These are phyloP conservation scores for Spodoptera exigua DNA, from an alignment of 2,888 invertebrate species.

Conservation along the genomic window DNA sequence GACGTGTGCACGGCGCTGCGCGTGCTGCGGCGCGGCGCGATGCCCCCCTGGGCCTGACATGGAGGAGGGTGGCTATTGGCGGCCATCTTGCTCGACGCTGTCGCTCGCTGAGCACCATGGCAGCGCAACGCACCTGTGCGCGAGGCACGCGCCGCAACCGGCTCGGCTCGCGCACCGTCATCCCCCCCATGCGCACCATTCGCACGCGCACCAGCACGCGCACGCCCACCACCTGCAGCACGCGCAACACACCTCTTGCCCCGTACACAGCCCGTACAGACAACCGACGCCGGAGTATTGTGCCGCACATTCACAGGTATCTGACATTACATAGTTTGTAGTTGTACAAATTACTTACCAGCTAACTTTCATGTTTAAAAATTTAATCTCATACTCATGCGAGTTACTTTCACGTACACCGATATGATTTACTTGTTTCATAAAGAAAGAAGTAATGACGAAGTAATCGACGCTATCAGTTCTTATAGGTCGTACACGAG, in stretches of 20 bases:
- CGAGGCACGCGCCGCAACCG: conserved; percentile 82
- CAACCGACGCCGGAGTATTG: conserved; percentile 88
- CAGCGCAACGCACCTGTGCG: conserved; percentile 84
- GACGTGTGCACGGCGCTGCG: conserved; percentile 88
- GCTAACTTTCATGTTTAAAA: not conserved
- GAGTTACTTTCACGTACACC: not conserved
- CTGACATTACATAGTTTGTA: conserved; percentile 4
- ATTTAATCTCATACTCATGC: not conserved
- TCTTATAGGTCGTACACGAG: conserved; percentile 22
- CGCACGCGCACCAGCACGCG: conserved; percentile 85
- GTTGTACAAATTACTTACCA: not conserved
- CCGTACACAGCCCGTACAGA: conserved; percentile 93
- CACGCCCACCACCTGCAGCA: conserved; percentile 82
- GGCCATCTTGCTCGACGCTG: conserved; percentile 87
- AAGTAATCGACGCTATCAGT: conserved; percentile 52
- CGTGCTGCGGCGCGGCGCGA: conserved; percentile 88
- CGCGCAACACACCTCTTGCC: conserved; percentile 89
- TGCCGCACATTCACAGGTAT: conserved; percentile 86
- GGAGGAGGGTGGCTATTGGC: conserved; percentile 88
- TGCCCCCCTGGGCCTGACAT: conserved; percentile 85
- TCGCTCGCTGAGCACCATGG: conserved; percentile 86
- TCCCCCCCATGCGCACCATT: conserved; percentile 80
- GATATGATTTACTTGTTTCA: conserved; percentile 36
- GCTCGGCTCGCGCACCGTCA: conserved; percentile 81
- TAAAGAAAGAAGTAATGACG: conserved; percentile 42